Evolutionary conservation across 1,140 invertebrate genomes (phyloP), one percentile per base, ranked within the genome.

Genomic region (Probaryconus sp.): DNA sequence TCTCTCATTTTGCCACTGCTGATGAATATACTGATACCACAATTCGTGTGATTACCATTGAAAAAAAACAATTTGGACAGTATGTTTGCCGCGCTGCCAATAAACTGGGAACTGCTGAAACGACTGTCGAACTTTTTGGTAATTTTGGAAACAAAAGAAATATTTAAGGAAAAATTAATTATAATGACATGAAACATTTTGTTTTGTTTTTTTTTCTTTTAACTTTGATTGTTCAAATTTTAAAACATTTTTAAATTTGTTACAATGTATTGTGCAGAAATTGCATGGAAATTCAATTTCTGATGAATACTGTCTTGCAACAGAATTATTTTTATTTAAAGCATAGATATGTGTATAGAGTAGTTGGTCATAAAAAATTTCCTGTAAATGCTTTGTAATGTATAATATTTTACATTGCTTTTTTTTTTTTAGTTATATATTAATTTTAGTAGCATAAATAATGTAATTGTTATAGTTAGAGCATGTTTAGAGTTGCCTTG

Each of bases 1-100:
- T 97, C 76, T 96, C 95, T 0, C 94, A 96, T 81, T 97, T 96
- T 81, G 94, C 95, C 9, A 95, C 94, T 1, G 93, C 94, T 2
- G 95, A 97, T 80, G 95, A 97, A 81, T 96, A 94, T 78, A 96
- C 95, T 0, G 95, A 96, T 78, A 95, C 95, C 0, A 97, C 95
- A 0, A 87, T 97, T 30, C 90, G 95, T 48, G 92, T 97, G 0
- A 95, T 96, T 42, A 96, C 95, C 0, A 95, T 97, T 47, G 96
- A 97, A 85, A 97, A 97, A 81, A 89, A 92, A 31, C 96, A 97
- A 80, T 97, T 94, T 81, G 95, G 96, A 0, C 88, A 92, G 51
- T 98, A 97, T 86, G 90, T 92, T 0, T 98, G 96, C 87, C 93
- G 92, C 79, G 96, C 96, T 7, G 91, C 92, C 30, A 98, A 97